Evolutionary conservation across 2,888 invertebrate genomes (phyloP).

Genomic region (Meteorus cinctellus): DNA sequence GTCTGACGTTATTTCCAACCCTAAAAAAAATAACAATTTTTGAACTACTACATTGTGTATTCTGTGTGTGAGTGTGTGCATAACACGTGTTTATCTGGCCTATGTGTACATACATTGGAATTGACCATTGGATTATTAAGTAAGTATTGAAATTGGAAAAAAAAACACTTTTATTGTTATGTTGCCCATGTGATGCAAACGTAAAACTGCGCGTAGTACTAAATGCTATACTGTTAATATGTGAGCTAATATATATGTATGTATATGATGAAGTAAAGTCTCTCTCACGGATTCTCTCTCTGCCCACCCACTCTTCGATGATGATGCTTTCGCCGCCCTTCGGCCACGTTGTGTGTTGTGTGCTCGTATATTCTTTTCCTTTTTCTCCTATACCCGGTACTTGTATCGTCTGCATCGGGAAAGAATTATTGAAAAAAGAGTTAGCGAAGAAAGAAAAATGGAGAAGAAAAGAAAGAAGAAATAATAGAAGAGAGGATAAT

Average conservation of each 20-base stretch:
- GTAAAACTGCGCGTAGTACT: not conserved
- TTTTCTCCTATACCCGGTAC: not conserved
- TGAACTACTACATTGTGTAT: too few relatives aligned
- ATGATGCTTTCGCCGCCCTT: too few relatives aligned
- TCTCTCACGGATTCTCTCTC: too few relatives aligned
- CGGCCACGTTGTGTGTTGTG: not conserved
- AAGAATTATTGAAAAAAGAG: too few relatives aligned
- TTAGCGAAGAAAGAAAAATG: too few relatives aligned
- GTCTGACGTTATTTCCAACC: constrained; percentile 32
- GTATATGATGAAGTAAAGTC: too few relatives aligned
- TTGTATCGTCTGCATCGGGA: not conserved
- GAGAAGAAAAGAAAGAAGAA: too few relatives aligned
- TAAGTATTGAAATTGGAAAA: not conserved
- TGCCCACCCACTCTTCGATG: too few relatives aligned
- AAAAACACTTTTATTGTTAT: not conserved
- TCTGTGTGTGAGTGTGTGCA: not conserved
- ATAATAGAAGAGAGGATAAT: too few relatives aligned
- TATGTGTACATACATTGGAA: not conserved
- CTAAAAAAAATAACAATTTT: not conserved
- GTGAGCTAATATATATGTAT: not conserved
- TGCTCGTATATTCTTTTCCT: not conserved
- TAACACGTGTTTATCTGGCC: not conserved
- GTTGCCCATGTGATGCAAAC: not conserved
- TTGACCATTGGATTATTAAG: not conserved
- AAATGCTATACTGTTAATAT: not conserved